Evolutionary conservation across 2,888 invertebrate genomes (phyloP), one percentile per base, ranked within the genome.

Genomic region (Chloroclystis v-ata): DNA sequence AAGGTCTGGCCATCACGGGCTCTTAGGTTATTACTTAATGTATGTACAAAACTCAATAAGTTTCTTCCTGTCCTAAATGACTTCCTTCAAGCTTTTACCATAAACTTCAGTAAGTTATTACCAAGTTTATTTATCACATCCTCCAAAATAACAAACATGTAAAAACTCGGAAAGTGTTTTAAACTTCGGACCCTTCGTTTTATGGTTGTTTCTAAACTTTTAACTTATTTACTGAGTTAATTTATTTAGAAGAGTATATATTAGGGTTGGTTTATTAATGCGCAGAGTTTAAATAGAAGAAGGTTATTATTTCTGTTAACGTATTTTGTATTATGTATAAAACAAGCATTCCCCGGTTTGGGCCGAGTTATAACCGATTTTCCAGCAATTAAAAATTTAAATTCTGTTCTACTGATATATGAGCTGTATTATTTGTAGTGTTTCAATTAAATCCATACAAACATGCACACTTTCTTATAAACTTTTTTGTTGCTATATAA

Each of bases 171-270:
- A 48, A 43, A 52, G 14, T 39, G 35, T 28, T 46, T n/a, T 30
- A 28, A 45, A 42, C 38, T 42, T 42, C 13, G 30, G 42, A 35
- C 47, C 45, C 48, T 45, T 35, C 48, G 33, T 35, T 66, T 69
- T 71, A 74, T 70, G 65, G 71, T 61, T 65, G 70, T 72, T 71
- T 56, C 48, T 46, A 50, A 66, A 72, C 67, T 66, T 60, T 60
- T 59, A 64, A 67, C 64, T 74, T 75, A 75, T 75, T 75, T 74
- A 69, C 68, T 44, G 53, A 64, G 68, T 73, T 74, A 72, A 74
- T 75, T 74, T 75, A 74, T 75, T 75, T 66, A 61, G 63, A 61
- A 72, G 64, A 68, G 66, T 67, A 70, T 29, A 20, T 73, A 65
- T 70, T 65, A 59, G 56, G 57, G 64, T 53, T 63, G 61, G 59